These are phyloP conservation scores for Eremobia ochroleuca DNA, from an alignment of 2,888 invertebrate species.

Conservation along the genomic window DNA sequence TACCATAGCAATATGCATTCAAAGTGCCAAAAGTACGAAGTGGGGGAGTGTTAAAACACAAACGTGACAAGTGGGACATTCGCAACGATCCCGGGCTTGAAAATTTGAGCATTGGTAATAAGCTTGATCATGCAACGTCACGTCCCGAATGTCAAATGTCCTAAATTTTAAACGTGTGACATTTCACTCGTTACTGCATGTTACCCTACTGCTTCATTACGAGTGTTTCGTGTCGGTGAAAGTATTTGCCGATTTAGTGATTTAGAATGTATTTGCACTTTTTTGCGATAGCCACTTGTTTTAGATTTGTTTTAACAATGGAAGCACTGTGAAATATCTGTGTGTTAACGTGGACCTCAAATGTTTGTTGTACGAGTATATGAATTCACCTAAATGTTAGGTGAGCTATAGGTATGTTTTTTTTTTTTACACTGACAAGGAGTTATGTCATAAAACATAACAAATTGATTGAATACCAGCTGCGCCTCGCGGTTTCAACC, in stretches of 20 bases:
- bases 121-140: conserved; percentile 88
- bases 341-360: not conserved
- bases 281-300: conserved; percentile 10
- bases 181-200: conserved; percentile 75
- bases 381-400: not conserved
- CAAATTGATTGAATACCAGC: not conserved
- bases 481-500: no score
- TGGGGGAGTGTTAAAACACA: conserved; percentile 79
- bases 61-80: conserved; percentile 84
- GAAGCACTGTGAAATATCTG: not conserved
- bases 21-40: conserved; percentile 72
- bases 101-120: conserved; percentile 87
- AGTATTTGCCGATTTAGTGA: conserved; percentile 21
- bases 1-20: conserved; percentile 69
- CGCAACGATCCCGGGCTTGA: conserved; percentile 73
- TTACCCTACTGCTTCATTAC: conserved; percentile 69
- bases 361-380: not conserved
- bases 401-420: not conserved
- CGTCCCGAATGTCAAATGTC: conserved; percentile 85
- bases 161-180: conserved; percentile 82
- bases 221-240: conserved; percentile 27
- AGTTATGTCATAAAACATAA: not conserved
- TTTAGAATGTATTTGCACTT: conserved; percentile 3
- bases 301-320: conserved; percentile 1
- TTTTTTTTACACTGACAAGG: not conserved